Evolutionary conservation across 2,888 invertebrate species (phyloP).

Genomic region (Archips xylosteana): DNA sequence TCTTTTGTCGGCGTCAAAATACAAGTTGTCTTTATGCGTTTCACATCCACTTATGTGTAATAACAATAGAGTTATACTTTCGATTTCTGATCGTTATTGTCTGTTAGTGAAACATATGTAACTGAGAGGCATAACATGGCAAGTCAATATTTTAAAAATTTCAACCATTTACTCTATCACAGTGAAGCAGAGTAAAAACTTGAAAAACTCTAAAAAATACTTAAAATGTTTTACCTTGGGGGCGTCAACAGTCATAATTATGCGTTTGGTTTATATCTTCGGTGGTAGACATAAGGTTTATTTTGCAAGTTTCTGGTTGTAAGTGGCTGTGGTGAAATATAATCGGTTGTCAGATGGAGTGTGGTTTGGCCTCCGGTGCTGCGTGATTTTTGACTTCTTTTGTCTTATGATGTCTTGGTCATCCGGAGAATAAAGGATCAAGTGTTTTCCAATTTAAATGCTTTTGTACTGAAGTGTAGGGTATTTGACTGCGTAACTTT

Average conservation of each 20-base stretch:
- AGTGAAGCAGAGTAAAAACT: background rate
- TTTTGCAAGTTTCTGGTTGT: conserved; percentile 10
- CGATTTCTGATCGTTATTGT: background rate
- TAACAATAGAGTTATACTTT: background rate
- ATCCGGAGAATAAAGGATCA: conserved; percentile 38
- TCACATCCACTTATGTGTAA: background rate
- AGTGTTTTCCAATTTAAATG: conserved; percentile 7
- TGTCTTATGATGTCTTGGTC: conserved; percentile 56
- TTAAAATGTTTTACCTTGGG: background rate
- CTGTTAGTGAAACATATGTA: background rate
- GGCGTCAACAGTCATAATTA: background rate
- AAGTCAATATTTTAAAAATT: background rate
- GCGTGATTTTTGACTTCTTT: conserved; percentile 72
- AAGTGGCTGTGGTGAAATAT: conserved; percentile 37
- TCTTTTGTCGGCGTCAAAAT: conserved; percentile 48
- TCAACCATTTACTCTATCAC: background rate
- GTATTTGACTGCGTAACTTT: background rate
- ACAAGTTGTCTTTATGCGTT: background rate
- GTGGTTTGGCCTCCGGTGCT: conserved; percentile 65
- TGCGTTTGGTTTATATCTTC: conserved; percentile 32
- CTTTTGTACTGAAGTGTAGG: background rate
- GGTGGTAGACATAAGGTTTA: conserved; percentile 37
- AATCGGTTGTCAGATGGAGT: conserved; percentile 49
- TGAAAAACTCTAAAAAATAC: background rate
- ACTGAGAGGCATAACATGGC: background rate